Conservation (phyloP, 2,888 invertebrate species). For the Brachyptera putata region DNA sequence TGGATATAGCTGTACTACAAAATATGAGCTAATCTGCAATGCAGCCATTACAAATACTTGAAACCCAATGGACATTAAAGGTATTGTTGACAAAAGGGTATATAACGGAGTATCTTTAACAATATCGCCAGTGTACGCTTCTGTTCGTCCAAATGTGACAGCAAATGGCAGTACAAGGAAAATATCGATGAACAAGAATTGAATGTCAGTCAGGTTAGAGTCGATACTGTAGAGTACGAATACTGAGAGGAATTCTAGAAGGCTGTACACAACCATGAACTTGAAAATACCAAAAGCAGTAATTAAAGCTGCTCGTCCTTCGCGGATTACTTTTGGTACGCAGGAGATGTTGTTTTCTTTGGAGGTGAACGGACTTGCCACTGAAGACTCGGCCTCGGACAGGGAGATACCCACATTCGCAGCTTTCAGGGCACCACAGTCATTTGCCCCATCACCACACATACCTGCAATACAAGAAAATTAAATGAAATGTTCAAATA, state of each 20-base stretch:
- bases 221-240: constrained; percentile 59
- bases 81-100: constrained; percentile 50
- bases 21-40: constrained; percentile 49
- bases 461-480: constrained; percentile 52
- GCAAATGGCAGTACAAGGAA: constrained; percentile 58
- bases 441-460: constrained; percentile 71
- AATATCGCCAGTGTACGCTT: constrained; percentile 47
- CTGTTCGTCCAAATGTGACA: constrained; percentile 60
- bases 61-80: constrained; percentile 51
- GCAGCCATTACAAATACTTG: constrained; percentile 50
- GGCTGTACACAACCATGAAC: constrained; percentile 60
- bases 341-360: constrained; percentile 48
- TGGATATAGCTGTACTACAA: constrained; percentile 48
- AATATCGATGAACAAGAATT: constrained; percentile 65
- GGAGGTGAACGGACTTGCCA: constrained; percentile 53
- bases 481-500: too few species aligned
- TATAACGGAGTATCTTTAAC: constrained; percentile 53
- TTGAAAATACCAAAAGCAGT: constrained; percentile 60
- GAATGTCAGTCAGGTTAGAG: constrained; percentile 56
- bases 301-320: constrained; percentile 53
- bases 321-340: constrained; percentile 46
- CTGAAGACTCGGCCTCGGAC: constrained; percentile 51
- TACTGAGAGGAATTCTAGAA: constrained; percentile 53
- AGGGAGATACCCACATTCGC: constrained; percentile 50
- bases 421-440: constrained; percentile 51